Conservation (phyloP, 2,888 invertebrate species). For the Pecten maximus region DNA sequence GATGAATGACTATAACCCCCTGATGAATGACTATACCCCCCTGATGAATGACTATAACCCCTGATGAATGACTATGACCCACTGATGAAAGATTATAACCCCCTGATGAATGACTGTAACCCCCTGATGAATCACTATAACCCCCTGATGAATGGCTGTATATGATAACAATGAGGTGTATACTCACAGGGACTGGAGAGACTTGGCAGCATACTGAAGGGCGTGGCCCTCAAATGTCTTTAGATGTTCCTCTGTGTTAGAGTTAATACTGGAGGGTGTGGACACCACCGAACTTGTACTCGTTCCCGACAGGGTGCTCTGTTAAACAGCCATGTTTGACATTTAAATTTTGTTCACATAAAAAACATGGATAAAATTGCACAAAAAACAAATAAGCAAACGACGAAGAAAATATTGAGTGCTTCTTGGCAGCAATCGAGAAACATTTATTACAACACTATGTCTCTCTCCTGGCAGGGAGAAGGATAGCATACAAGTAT, state of each 20-base stretch:
- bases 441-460: no score
- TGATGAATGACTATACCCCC: no score
- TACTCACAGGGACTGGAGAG: conserved; percentile 78
- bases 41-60: no score
- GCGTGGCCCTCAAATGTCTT: conserved; percentile 80
- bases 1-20: no score
- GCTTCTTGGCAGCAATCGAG: no score
- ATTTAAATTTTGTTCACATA: not conserved
- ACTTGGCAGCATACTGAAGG: conserved; percentile 79
- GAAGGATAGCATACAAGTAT: no score
- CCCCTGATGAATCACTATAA: no score
- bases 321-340: conserved; percentile 46
- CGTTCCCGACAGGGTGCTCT: conserved; percentile 67
- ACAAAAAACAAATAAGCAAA: not conserved
- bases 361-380: not conserved
- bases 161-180: not conserved
- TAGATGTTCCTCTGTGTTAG: conserved; percentile 77
- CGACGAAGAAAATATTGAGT: no score
- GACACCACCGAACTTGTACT: conserved; percentile 69
- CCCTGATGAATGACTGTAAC: no score
- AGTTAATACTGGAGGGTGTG: conserved; percentile 72
- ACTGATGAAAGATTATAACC: no score
- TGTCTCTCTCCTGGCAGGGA: no score
- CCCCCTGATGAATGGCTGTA: not conserved
- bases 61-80: no score